Evolutionary conservation across 2,888 invertebrate genomes (phyloP).

Genomic region (Proisotoma minuta): DNA sequence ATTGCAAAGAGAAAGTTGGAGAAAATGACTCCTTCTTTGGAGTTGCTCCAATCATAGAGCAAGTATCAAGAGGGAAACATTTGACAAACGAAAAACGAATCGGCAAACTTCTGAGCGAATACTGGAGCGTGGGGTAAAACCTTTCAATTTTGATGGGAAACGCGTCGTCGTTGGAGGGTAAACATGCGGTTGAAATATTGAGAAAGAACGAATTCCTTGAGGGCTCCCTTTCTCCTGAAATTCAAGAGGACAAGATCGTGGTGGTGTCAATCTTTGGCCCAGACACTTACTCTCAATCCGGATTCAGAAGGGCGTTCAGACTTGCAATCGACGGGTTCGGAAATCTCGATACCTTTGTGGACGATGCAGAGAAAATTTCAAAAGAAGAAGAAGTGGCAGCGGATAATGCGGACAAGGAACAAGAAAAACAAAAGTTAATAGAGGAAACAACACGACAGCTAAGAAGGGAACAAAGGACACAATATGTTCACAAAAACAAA

Average conservation of each 20-base stretch:
- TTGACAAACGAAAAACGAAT: too few relatives aligned
- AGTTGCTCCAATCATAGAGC: too few relatives aligned
- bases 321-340: conserved; percentile 42
- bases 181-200: conserved; percentile 7
- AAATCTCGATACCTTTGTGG: conserved; percentile 22
- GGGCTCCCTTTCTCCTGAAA: not conserved
- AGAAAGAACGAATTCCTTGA: not conserved
- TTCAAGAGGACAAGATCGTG: conserved; percentile 53
- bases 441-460: not conserved
- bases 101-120: too few relatives aligned
- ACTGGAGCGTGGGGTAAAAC: too few relatives aligned
- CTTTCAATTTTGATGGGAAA: too few relatives aligned
- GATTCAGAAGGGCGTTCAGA: conserved; percentile 39
- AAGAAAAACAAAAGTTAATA: not conserved
- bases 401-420: not conserved
- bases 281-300: conserved; percentile 20
- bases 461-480: not conserved
- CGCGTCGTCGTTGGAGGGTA: too few relatives aligned
- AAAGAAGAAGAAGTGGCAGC: not conserved
- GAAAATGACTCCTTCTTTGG: too few relatives aligned
- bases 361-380: not conserved
- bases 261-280: conserved; percentile 66
- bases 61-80: too few relatives aligned
- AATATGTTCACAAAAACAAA: too few relatives aligned
- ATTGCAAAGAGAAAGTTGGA: too few relatives aligned